Conservation (phyloP, 1,140 invertebrate species). For the Lethocerus indicus region DNA sequence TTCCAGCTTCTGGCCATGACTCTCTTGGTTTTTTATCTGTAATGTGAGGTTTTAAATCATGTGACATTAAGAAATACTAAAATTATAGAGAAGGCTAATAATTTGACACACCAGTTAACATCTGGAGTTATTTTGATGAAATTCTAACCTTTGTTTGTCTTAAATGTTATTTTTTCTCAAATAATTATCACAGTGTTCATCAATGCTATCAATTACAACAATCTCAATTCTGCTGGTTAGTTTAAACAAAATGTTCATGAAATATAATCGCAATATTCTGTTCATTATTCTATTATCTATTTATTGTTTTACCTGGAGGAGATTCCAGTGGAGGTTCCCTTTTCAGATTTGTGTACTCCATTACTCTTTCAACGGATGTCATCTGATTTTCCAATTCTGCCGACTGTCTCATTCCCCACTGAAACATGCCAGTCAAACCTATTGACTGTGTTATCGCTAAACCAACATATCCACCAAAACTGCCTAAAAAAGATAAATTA, state of each 20-base stretch:
- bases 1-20: slow-evolving; percentile 25
- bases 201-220: no score
- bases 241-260: background rate
- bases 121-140: background rate
- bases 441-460: slow-evolving; percentile 71
- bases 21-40: slow-evolving; percentile 21
- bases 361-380: slow-evolving; percentile 62
- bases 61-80: background rate
- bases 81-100: background rate
- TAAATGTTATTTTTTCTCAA: no score
- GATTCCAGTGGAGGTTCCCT: slow-evolving; percentile 30
- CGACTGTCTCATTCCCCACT: slow-evolving; percentile 65
- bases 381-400: slow-evolving; percentile 56
- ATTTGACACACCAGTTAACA: no score
- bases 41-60: slow-evolving; percentile 21
- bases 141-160: background rate
- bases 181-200: no score
- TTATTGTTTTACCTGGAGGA: slow-evolving; percentile 22
- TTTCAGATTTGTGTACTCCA: slow-evolving; percentile 53
- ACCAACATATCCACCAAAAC: slow-evolving; percentile 49
- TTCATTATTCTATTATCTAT: background rate
- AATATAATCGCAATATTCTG: background rate
- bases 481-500: slow-evolving; percentile 17
- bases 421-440: slow-evolving; percentile 62
- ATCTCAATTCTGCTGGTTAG: background rate